Evolutionary conservation across 2,888 invertebrate species (phyloP).

Genomic region (Metallyticus violacea): DNA sequence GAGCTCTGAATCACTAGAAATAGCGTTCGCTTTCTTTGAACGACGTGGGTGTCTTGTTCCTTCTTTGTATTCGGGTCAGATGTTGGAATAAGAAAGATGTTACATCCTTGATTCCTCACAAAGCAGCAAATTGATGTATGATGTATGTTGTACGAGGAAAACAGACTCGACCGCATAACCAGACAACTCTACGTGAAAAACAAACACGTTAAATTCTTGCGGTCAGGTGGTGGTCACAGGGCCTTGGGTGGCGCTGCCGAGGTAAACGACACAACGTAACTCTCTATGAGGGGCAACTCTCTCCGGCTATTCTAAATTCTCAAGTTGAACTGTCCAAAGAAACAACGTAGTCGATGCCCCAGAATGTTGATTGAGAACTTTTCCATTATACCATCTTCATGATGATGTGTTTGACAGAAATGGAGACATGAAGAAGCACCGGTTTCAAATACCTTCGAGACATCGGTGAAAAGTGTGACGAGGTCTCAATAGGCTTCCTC

Average conservation of each 20-base stretch:
- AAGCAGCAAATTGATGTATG: not conserved
- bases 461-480: too few relatives aligned
- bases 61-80: not conserved
- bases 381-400: too few relatives aligned
- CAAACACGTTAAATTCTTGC: not conserved
- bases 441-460: too few relatives aligned
- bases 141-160: not conserved
- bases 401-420: too few relatives aligned
- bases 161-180: not conserved
- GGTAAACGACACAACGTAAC: not conserved
- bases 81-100: not conserved
- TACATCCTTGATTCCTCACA: not conserved
- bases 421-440: too few relatives aligned
- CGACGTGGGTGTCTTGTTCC: not conserved
- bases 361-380: too few relatives aligned
- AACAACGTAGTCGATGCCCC: too few relatives aligned
- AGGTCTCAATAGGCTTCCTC: too few relatives aligned
- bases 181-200: not conserved
- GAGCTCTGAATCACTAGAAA: too few relatives aligned
- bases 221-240: not conserved
- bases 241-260: not conserved
- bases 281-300: not conserved
- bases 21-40: too few relatives aligned
- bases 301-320: too few relatives aligned
- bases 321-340: too few relatives aligned